These are phyloP conservation scores for Oophaga pumilio DNA, from an alignment of 2,113 vertebrate genomes.

Conservation along the genomic window DNA sequence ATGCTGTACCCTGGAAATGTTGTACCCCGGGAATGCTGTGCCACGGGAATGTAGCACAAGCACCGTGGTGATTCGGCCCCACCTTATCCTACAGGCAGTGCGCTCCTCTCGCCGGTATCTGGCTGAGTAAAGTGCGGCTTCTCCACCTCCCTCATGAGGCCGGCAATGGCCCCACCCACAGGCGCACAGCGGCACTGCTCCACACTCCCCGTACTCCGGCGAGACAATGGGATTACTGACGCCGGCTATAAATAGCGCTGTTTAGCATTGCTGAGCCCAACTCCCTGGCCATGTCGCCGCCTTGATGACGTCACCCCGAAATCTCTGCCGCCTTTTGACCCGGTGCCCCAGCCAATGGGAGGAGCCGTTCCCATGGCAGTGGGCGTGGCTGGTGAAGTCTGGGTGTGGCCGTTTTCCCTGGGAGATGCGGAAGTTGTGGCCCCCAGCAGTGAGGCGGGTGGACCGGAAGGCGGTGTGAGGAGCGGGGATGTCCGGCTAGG, in stretches of 20 bases:
- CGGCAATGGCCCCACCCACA: background rate
- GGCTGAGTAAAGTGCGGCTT: conserved; percentile 4
- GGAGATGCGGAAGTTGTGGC: conserved; percentile 46
- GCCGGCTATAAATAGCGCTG: conserved; percentile 27
- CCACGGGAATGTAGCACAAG: no score
- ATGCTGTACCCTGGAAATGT: no score
- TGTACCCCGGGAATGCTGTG: no score
- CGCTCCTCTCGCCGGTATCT: no score
- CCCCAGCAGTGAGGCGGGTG: conserved; percentile 25
- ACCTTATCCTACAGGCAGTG: no score
- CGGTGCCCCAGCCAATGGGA: background rate
- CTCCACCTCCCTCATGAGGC: background rate
- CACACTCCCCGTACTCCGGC: background rate
- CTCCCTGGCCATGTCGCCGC: background rate
- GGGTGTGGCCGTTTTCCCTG: conserved; percentile 3
- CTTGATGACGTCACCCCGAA: conserved; percentile 10
- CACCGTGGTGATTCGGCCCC: no score
- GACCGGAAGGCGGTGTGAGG: conserved; percentile 34
- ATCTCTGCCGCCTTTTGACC: background rate
- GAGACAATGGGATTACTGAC: conserved; percentile 31
- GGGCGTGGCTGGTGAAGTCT: background rate
- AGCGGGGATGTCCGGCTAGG: conserved; percentile 54
- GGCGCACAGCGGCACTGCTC: background rate
- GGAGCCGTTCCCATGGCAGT: background rate
- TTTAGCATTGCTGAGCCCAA: background rate